phyloP scores from a whole-genome alignment of 1,140 invertebrate genomes.

The Pararge aegeria region DNA sequence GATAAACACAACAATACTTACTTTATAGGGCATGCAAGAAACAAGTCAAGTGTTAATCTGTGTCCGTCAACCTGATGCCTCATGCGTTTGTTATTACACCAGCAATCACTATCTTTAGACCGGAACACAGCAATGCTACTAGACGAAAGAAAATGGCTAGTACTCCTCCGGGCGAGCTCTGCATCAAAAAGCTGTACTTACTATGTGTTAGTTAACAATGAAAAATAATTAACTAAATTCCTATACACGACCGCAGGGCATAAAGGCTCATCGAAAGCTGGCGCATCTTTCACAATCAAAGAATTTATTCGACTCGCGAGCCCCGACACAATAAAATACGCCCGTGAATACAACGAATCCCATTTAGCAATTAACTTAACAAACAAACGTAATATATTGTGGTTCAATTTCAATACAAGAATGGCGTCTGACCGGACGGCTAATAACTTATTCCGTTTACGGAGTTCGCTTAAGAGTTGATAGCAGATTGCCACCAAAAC shows the following conservation, averaged over 20 bases:
- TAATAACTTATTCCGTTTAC: conserved; percentile 48
- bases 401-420: conserved; percentile 75
- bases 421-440: conserved; percentile 52
- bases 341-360: conserved; percentile 65
- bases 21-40: no score
- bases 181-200: no score
- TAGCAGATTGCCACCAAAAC: no score
- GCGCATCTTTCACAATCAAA: conserved; percentile 73
- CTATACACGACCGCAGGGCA: conserved; percentile 14
- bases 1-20: no score
- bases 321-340: conserved; percentile 63
- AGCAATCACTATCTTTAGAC: no score
- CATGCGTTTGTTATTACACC: no score
- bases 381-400: conserved; percentile 79
- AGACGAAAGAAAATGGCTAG: no score
- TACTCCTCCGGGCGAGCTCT: no score
- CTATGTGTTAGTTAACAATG: background rate
- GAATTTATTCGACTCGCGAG: conserved; percentile 58
- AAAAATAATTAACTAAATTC: conserved; percentile 22
- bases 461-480: conserved; percentile 22
- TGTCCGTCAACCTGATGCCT: no score
- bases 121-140: no score
- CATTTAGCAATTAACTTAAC: conserved; percentile 79
- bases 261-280: conserved; percentile 7
- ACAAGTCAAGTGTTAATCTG: no score